Percentiles rank a stretch among this genome's conserved stretches.
phyloP scores from a whole-genome alignment of 2,113 vertebrate genomes.

The Callorhinus ursinus region DNA sequence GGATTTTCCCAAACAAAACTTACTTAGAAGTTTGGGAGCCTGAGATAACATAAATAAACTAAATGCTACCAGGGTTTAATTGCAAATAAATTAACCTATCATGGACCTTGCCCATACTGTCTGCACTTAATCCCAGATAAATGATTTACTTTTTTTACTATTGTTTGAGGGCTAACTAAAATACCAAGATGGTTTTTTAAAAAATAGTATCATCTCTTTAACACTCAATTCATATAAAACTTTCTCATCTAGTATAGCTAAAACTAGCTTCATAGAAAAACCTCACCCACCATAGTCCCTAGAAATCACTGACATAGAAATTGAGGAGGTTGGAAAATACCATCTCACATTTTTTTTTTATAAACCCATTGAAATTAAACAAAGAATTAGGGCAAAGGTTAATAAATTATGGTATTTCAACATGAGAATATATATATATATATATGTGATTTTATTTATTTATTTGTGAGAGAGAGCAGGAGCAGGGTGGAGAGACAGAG shows the following conservation, averaged over 20 bases:
- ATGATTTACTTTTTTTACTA: background rate
- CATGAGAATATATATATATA: background rate
- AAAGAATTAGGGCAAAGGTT: background rate
- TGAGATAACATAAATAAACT: background rate
- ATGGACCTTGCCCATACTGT: background rate
- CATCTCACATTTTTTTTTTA: background rate
- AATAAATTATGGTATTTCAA: background rate
- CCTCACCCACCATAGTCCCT: rapidly evolving
- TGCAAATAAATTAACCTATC: background rate
- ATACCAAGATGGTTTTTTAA: background rate
- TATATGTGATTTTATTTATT: too few relatives aligned
- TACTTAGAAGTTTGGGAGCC: background rate
- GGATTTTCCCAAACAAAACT: background rate
- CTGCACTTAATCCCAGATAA: background rate
- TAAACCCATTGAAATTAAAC: background rate
- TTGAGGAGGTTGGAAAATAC: background rate
- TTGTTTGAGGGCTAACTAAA: background rate
- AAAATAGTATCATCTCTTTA: background rate
- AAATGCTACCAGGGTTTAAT: background rate
- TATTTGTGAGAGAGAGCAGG: too few relatives aligned
- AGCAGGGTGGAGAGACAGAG: too few relatives aligned
- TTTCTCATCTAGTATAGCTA: background rate
- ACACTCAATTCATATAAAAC: background rate
- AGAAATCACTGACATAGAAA: background rate
- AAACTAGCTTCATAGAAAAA: background rate